These are phyloP conservation scores for Zeuzera pyrina DNA, from an alignment of 2,888 invertebrate genomes.

Conservation along the genomic window DNA sequence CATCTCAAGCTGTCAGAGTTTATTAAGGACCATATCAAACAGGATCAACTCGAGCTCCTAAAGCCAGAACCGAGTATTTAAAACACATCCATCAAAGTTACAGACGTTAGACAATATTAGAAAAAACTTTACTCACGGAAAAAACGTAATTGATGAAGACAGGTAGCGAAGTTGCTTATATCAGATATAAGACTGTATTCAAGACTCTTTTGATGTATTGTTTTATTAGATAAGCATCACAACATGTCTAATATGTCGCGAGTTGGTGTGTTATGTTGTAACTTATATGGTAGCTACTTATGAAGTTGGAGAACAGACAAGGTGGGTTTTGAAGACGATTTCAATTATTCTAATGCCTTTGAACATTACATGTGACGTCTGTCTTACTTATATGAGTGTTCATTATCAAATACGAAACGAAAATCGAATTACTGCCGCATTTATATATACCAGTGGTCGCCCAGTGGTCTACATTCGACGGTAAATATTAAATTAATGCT, in stretches of 20 bases:
- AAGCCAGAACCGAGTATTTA: conserved; percentile 35
- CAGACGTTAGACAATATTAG: conserved; percentile 51
- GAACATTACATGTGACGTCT: too few species aligned
- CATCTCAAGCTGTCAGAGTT: conserved; percentile 15
- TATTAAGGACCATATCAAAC: conserved; percentile 25
- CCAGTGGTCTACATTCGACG: too few species aligned
- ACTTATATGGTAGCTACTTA: too few species aligned
- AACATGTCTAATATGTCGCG: conserved; percentile 29
- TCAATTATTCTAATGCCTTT: too few species aligned
- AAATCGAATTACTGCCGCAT: too few species aligned
- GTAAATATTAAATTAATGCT: too few species aligned
- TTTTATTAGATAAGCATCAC: conserved; percentile 45
- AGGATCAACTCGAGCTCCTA: conserved; percentile 13
- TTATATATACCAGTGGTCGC: too few species aligned
- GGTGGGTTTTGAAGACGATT: too few species aligned
- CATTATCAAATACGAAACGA: too few species aligned
- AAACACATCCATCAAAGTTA: conserved; percentile 57
- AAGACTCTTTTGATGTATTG: conserved; percentile 47
- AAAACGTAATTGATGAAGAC: conserved; percentile 67
- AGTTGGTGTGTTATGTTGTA: conserved; percentile 10
- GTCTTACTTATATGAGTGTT: too few species aligned
- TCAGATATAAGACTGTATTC: conserved; percentile 34
- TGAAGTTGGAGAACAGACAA: too few species aligned
- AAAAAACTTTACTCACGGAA: conserved; percentile 40
- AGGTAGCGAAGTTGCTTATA: conserved; percentile 32